These are phyloP conservation scores for Microctenopoma lineatum DNA, from an alignment of 2,797 vertebrate species.

Conservation along the genomic window DNA sequence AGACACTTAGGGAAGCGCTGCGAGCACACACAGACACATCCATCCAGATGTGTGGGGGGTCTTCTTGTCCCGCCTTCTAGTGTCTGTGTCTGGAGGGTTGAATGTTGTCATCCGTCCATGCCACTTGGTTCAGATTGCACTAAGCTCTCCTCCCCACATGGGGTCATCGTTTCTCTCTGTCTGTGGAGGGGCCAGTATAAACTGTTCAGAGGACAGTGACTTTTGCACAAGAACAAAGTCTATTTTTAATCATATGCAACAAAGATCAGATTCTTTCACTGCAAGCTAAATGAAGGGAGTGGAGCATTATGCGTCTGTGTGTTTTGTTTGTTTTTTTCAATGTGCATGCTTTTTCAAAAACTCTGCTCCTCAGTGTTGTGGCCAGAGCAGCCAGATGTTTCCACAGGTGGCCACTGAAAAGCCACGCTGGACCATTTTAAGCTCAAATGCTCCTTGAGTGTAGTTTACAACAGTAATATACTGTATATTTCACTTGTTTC, in stretches of 20 bases:
- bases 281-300: constrained; percentile 32
- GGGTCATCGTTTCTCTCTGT: constrained; percentile 51
- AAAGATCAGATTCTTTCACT: constrained; percentile 51
- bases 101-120: constrained; percentile 63
- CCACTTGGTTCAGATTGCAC: constrained; percentile 74
- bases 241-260: constrained; percentile 77
- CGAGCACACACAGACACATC: constrained; percentile 14
- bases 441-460: constrained; percentile 13
- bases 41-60: constrained; percentile 11
- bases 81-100: constrained; percentile 22
- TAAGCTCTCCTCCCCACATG: constrained; percentile 64
- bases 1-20: constrained; percentile 37
- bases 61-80: constrained; percentile 2
- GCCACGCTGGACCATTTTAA: not conserved
- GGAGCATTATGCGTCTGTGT: constrained; percentile 27
- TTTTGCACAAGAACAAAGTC: constrained; percentile 71
- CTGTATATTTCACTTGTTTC: constrained; percentile 23
- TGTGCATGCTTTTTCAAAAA: constrained; percentile 39
- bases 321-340: constrained; percentile 53
- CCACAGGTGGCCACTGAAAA: constrained; percentile 12
- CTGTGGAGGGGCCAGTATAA: constrained; percentile 31
- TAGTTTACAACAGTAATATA: not conserved
- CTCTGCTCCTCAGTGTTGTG: constrained; percentile 22
- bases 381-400: constrained; percentile 12
- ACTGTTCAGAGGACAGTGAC: constrained; percentile 60